phyloP scores from a whole-genome alignment of 1,140 invertebrate genomes.

The Teleogryllus occipitalis region DNA sequence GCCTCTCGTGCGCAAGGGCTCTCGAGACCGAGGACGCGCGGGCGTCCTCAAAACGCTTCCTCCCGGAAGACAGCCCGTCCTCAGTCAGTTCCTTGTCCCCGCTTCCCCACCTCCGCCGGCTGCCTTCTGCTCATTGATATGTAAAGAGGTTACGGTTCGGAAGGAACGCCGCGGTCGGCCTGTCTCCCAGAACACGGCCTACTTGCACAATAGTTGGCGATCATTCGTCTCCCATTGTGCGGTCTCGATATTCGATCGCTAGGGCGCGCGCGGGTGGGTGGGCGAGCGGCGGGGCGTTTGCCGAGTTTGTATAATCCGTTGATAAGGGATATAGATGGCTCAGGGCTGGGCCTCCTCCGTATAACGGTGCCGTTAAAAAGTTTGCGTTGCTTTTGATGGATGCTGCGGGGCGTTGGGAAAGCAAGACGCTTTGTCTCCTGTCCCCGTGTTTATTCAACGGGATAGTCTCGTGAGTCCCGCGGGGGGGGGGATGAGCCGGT shows the following conservation, averaged over 20 bases:
- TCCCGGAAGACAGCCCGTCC: neutral
- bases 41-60: neutral
- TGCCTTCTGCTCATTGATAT: neutral
- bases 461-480: neutral
- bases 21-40: neutral
- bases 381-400: constrained; percentile 4
- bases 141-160: neutral
- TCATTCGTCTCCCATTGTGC: neutral
- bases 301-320: constrained; percentile 1
- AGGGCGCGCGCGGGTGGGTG: too few relatives aligned
- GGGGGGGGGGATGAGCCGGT: neutral
- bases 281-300: too few relatives aligned
- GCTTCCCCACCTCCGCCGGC: neutral
- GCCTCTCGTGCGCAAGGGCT: neutral
- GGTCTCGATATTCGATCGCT: neutral
- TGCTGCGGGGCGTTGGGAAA: neutral
- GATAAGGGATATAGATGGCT: constrained; percentile 1
- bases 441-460: neutral
- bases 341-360: neutral
- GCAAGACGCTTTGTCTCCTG: neutral
- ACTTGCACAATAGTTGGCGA: neutral
- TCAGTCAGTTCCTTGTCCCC: neutral
- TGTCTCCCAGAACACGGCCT: neutral
- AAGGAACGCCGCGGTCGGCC: neutral
- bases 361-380: neutral